Evolutionary conservation across 2,888 invertebrate species (phyloP).

Genomic region (Acleris laterana): DNA sequence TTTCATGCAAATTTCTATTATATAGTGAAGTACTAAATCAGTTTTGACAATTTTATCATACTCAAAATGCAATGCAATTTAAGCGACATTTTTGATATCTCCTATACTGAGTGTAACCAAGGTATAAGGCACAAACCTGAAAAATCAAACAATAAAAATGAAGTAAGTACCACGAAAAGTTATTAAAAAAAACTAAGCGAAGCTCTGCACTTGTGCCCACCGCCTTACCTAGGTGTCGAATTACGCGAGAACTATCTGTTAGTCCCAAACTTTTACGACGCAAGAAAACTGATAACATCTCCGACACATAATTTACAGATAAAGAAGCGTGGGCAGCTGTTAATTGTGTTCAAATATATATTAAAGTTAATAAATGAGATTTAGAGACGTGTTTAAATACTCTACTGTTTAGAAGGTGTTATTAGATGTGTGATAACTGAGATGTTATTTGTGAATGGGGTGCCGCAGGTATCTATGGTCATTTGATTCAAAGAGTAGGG

Average conservation of each 20-base stretch:
- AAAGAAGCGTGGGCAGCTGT: slow-evolving; percentile 43
- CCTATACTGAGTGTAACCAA: no score
- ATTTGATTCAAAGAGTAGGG: no score
- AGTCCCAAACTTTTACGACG: slow-evolving; percentile 67
- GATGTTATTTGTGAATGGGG: neutral
- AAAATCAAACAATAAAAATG: neutral
- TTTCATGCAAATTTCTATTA: no score
- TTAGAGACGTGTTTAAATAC: slow-evolving; percentile 8
- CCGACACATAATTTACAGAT: slow-evolving; percentile 60
- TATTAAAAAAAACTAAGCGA: no score
- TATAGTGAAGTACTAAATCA: no score
- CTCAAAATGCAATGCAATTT: no score
- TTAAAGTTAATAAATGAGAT: slow-evolving; percentile 29
- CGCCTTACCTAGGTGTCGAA: slow-evolving; percentile 62
- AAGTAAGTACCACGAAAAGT: no score
- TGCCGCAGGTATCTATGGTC: neutral
- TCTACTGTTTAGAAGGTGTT: slow-evolving; percentile 24
- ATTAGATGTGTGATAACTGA: slow-evolving; percentile 3
- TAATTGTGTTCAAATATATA: slow-evolving; percentile 35
- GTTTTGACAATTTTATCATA: no score
- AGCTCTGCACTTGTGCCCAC: slow-evolving; percentile 19
- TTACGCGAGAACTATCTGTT: slow-evolving; percentile 74
- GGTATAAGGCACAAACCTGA: no score
- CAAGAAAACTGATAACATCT: slow-evolving; percentile 67
- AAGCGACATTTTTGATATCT: no score